Percentiles rank a stretch among this genome's conserved stretches.
Conservation (phyloP, 23 tunicate genomes). For the Botrylloides violaceus region DNA sequence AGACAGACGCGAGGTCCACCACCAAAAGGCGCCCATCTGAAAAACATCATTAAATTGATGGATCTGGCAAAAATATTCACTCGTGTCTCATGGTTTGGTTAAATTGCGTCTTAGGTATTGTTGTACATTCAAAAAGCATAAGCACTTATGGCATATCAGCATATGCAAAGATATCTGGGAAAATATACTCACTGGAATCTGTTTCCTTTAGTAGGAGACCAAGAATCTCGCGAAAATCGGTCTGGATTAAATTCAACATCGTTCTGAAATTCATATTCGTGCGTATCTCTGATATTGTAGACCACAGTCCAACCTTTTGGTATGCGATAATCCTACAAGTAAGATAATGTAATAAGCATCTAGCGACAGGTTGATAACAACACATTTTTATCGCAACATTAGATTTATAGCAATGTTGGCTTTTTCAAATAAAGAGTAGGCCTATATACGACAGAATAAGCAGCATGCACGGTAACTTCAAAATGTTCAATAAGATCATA, state of each 20-base stretch:
- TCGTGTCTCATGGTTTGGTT: too few relatives aligned
- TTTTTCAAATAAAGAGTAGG: too few relatives aligned
- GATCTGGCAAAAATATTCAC: too few relatives aligned
- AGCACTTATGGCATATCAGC: too few relatives aligned
- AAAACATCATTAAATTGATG: neutral
- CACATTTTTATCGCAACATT: too few relatives aligned
- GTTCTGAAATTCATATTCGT: conserved; percentile 56
- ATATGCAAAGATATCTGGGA: neutral
- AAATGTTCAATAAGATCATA: too few relatives aligned
- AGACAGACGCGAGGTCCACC: conserved; percentile 79
- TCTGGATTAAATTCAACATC: conserved; percentile 60
- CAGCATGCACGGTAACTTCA: too few relatives aligned
- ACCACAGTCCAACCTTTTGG: conserved; percentile 84
- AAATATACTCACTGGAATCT: conserved; percentile 18
- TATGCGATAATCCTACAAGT: conserved; percentile 64
- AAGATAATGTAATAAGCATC: neutral
- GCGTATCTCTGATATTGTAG: conserved; percentile 92
- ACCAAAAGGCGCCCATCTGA: conserved; percentile 76
- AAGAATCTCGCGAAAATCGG: conserved; percentile 22
- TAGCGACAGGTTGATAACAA: too few relatives aligned
- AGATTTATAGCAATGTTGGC: too few relatives aligned
- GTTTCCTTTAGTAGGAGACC: conserved; percentile 16
- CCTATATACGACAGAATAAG: too few relatives aligned
- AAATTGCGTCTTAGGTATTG: too few relatives aligned
- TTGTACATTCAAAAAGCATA: too few relatives aligned